These are phyloP conservation scores for Xiphophorus birchmanni DNA, from an alignment of 2,797 vertebrate species.

Conservation along the genomic window DNA sequence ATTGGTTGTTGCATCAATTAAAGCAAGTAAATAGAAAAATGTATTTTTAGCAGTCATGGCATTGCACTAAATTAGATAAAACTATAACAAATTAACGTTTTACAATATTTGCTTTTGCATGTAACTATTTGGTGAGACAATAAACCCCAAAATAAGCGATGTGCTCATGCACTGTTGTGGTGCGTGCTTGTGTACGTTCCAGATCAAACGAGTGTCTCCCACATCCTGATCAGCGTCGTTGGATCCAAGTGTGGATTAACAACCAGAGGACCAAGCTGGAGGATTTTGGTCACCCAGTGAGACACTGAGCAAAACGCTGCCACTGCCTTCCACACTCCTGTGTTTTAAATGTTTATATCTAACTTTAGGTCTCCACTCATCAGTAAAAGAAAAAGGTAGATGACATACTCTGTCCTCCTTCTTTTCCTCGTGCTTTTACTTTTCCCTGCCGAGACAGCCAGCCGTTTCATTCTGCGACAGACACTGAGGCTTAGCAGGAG, in stretches of 20 bases:
- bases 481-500: slow-evolving; percentile 44
- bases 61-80: not conserved
- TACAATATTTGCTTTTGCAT: not conserved
- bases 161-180: slow-evolving; percentile 7
- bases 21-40: not conserved
- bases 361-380: slow-evolving; percentile 9
- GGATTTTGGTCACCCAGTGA: slow-evolving; percentile 54
- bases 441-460: slow-evolving; percentile 12
- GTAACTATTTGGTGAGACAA: not conserved
- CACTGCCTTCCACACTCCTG: slow-evolving; percentile 9
- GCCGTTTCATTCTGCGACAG: slow-evolving; percentile 22
- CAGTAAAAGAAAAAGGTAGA: not conserved
- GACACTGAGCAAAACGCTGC: slow-evolving; percentile 36
- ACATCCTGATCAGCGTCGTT: slow-evolving; percentile 39
- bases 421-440: not conserved
- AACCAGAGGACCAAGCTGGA: slow-evolving; percentile 62
- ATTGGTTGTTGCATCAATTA: not conserved
- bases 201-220: slow-evolving; percentile 21
- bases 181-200: not conserved
- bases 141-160: not conserved
- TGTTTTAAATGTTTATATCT: not conserved
- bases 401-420: not conserved
- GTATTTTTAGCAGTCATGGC: not conserved
- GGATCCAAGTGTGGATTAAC: slow-evolving; percentile 71
- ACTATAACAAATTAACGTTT: not conserved